Percentiles rank a stretch among this genome's conserved stretches.
These are phyloP conservation scores for Pantherophis vulpinus DNA, from an alignment of 2,797 vertebrate genomes.

Conservation along the genomic window DNA sequence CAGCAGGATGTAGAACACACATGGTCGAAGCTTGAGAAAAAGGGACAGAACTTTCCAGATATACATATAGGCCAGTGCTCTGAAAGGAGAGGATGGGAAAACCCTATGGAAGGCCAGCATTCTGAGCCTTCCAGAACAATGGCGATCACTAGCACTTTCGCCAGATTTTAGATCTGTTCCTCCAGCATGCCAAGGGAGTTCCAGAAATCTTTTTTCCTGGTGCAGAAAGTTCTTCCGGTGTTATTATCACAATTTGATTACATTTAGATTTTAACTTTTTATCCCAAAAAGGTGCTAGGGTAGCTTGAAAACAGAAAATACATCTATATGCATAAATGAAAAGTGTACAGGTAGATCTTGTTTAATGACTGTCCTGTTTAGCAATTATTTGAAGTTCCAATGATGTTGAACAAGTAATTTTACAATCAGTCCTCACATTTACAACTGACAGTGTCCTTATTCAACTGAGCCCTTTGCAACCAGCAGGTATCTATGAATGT, in stretches of 20 bases:
- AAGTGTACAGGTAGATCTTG: background rate
- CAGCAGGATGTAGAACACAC: background rate
- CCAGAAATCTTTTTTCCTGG: background rate
- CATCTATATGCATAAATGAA: background rate
- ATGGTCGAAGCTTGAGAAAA: background rate
- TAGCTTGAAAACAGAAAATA: background rate
- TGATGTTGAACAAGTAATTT: background rate
- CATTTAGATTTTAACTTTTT: background rate
- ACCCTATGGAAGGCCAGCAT: background rate
- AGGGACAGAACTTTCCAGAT: background rate
- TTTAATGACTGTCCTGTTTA: background rate
- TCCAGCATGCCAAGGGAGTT: background rate
- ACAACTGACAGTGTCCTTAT: background rate
- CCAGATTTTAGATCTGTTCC: background rate
- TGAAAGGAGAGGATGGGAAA: background rate
- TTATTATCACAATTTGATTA: background rate
- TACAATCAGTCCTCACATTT: background rate
- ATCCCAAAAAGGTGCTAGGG: background rate
- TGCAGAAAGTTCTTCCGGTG: background rate
- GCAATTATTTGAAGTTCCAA: background rate
- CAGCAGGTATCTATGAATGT: background rate
- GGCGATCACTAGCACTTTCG: background rate
- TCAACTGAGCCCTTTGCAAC: background rate
- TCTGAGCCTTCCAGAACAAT: background rate
- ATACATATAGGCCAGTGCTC: background rate